These are phyloP conservation scores for Scotopteryx bipunctaria DNA, from an alignment of 2,888 invertebrate genomes.

Conservation along the genomic window DNA sequence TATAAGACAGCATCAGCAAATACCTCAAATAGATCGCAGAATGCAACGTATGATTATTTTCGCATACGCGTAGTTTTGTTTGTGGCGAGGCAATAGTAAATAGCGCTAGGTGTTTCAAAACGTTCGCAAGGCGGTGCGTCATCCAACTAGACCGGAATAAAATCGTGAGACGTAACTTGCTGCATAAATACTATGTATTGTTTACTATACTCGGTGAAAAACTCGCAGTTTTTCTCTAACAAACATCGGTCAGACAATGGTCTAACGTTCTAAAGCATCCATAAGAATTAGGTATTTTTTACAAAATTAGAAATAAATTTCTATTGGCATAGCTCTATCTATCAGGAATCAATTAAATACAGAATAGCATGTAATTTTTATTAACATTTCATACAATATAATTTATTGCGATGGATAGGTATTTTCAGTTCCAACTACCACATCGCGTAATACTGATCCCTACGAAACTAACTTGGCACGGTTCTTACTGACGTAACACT, in stretches of 20 bases:
- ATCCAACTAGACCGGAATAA: conserved; percentile 25
- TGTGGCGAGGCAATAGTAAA: conserved; percentile 14
- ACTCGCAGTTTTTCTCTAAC: too few relatives aligned
- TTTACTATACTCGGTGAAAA: too few relatives aligned
- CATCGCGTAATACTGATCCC: conserved; percentile 63
- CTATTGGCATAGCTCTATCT: background rate
- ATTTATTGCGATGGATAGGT: conserved; percentile 40
- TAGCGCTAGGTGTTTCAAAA: conserved; percentile 34
- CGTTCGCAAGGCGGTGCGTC: conserved; percentile 41
- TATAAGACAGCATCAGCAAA: background rate
- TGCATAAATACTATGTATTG: too few relatives aligned
- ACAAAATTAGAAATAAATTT: too few relatives aligned
- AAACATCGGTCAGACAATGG: too few relatives aligned
- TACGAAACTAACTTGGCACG: conserved; percentile 63
- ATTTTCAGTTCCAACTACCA: conserved; percentile 31
- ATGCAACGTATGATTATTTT: conserved; percentile 4
- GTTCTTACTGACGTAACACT: conserved; percentile 46
- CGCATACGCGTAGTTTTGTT: conserved; percentile 15
- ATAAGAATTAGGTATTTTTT: too few relatives aligned
- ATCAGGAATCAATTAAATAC: conserved; percentile 36
- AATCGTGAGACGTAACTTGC: too few relatives aligned
- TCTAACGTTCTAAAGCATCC: too few relatives aligned
- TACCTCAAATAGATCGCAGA: background rate
- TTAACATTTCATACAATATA: conserved; percentile 41
- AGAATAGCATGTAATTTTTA: conserved; percentile 41